Evolutionary conservation across 2,888 invertebrate genomes (phyloP), one percentile per base, ranked within the genome.

Genomic region (Diachrysia chrysitis): DNA sequence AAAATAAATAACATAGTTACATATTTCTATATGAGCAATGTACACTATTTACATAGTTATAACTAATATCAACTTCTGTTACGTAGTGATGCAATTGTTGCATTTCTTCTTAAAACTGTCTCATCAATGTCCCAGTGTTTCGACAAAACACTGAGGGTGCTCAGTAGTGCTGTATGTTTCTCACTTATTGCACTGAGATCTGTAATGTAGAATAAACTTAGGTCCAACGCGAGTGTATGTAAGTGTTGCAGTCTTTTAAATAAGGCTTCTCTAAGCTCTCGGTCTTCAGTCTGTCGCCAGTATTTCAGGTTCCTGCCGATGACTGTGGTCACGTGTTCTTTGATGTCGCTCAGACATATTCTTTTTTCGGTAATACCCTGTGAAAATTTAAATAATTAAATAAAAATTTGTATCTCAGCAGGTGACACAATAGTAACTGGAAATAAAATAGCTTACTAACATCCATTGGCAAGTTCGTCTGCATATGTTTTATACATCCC

Each of bases 251-350:
- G 87, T 85, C 95, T 90, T 83, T 82, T 89, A 58, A 92, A 84
- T 37, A 95, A 82, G 12, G 92, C 90, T 69, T 88, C 88, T 71
- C 85, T 92, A 2, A 94, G 87, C 42, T 88, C 83, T 14, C 73
- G 69, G 58, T 87, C 83, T 56, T 89, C 88, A 0, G 89, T 87
- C 42, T 90, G 88, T 1, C 96, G 91, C 96, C 96, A 96, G 70
- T 95, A 93, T 71, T 92, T 93, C 19, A 96, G 90, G 56, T 95
- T 95, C 69, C 91, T 90, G 35, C 94, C 95, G 60, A 96, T 96
- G 2, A 95, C 78, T 2, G 93, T 89, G 2, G 93, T 89, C 14
- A 95, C 95, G 82, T 96, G 96, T 55, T 94, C 92, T 66, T 94
- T 93, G 46, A 96, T 86, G 60, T 95, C 93, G 69, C 88, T 92